Conservation (phyloP, 2,888 invertebrate species). For the Callyntrura sp. region DNA sequence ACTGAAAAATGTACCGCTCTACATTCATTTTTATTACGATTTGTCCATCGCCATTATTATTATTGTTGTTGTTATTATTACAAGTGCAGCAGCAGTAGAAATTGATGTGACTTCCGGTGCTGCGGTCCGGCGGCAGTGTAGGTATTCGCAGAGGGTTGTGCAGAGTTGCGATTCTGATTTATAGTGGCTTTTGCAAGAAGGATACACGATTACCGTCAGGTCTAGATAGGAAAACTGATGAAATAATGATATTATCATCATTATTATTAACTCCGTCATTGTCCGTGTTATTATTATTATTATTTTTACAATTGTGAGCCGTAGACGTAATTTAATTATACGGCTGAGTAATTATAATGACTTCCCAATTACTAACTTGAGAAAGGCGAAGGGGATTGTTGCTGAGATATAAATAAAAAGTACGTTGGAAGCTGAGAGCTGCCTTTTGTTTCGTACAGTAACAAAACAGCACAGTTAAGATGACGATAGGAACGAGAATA, state of each 20-base stretch:
- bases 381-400: constrained; percentile 13
- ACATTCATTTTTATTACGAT: constrained; percentile 6
- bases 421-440: constrained; percentile 3
- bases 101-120: constrained; percentile 64
- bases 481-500: constrained; percentile 2
- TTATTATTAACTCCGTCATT: constrained; percentile 12
- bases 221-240: constrained; percentile 11
- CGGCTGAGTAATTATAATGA: constrained; percentile 58
- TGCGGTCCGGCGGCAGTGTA: background rate
- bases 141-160: constrained; percentile 14
- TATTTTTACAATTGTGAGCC: constrained; percentile 37
- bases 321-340: constrained; percentile 64
- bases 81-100: background rate
- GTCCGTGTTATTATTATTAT: background rate
- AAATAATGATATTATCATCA: constrained; percentile 45
- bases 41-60: constrained; percentile 24
- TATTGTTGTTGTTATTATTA: background rate
- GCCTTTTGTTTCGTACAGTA: background rate
- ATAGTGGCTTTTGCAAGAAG: background rate
- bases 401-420: constrained; percentile 4
- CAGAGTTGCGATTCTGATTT: constrained; percentile 3
- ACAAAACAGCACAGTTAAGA: constrained; percentile 25
- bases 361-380: constrained; percentile 49
- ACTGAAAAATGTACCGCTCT: constrained; percentile 15
- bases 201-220: constrained; percentile 20